Evolutionary conservation across 2,113 vertebrate genomes (phyloP).

Genomic region (Podarcis raffonei): DNA sequence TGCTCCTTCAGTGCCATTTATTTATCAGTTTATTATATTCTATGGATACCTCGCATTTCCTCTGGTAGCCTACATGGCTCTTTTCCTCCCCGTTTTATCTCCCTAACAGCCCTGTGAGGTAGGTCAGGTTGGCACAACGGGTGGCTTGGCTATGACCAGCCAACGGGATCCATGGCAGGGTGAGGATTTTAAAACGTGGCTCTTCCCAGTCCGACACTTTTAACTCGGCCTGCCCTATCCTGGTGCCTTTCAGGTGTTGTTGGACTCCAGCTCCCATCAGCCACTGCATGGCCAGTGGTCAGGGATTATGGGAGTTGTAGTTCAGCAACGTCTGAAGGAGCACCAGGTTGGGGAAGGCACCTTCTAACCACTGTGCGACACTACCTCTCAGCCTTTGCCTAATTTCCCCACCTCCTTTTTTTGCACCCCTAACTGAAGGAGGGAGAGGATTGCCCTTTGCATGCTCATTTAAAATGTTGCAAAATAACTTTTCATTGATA

Average conservation of each 20-base stretch:
- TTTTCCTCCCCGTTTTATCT: background rate
- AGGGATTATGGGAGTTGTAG: too few species aligned
- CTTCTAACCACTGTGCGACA: background rate
- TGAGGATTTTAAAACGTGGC: background rate
- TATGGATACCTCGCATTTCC: background rate
- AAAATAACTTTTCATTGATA: background rate
- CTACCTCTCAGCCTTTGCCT: background rate
- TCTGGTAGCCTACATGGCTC: background rate
- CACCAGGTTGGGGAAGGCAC: too few species aligned
- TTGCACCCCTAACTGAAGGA: background rate
- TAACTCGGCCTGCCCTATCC: background rate
- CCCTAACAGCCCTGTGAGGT: background rate
- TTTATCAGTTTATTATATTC: background rate
- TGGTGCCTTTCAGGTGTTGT: too few species aligned
- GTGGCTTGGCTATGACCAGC: background rate
- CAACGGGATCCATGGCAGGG: too few species aligned
- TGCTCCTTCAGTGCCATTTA: background rate
- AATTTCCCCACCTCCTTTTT: background rate
- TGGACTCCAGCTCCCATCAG: too few species aligned
- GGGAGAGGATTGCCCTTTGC: too few species aligned
- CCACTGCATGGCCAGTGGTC: too few species aligned
- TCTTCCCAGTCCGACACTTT: background rate
- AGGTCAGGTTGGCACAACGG: background rate
- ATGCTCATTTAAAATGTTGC: background rate
- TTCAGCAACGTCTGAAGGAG: too few species aligned